Percentiles rank a stretch among this genome's conserved stretches.
phyloP scores from a whole-genome alignment of 2,113 vertebrate species.

The Canis aureus region DNA sequence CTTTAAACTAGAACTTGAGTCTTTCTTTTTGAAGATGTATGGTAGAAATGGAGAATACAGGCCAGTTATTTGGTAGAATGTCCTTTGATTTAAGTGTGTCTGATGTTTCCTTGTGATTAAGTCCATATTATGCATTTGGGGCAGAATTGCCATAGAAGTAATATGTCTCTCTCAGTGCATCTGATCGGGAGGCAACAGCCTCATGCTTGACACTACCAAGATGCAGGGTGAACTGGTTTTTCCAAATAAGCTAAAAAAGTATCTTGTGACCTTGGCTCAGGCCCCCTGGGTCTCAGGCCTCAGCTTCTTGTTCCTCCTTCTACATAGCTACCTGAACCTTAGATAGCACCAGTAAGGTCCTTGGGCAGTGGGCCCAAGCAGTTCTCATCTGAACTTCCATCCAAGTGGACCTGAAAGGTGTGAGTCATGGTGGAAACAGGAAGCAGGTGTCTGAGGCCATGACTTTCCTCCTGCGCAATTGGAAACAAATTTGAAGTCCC shows the following conservation, averaged over 20 bases:
- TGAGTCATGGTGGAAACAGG: constrained; percentile 77
- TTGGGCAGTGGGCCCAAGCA: constrained; percentile 52
- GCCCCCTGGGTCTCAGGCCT: background rate
- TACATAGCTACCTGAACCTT: constrained; percentile 15
- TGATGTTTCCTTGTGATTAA: constrained; percentile 15
- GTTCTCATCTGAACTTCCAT: constrained; percentile 55
- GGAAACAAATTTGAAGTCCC: constrained; percentile 77
- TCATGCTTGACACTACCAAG: background rate
- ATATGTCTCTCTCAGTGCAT: background rate
- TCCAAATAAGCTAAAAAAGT: constrained; percentile 54
- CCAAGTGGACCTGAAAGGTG: constrained; percentile 74
- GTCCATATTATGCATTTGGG: background rate
- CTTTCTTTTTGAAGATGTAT: background rate
- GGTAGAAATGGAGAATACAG: constrained; percentile 28
- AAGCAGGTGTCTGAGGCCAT: constrained; percentile 76
- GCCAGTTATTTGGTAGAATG: background rate
- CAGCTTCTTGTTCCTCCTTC: constrained; percentile 18
- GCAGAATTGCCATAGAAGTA: background rate
- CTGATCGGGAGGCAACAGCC: background rate
- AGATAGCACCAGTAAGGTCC: constrained; percentile 37
- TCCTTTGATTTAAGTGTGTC: background rate
- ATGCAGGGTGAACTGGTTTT: constrained; percentile 10
- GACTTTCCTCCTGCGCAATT: constrained; percentile 65
- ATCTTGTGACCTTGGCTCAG: background rate
- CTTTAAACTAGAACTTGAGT: constrained; percentile 46